Evolutionary conservation across 2,888 invertebrate species (phyloP).

Genomic region (Pinctada fucata): DNA sequence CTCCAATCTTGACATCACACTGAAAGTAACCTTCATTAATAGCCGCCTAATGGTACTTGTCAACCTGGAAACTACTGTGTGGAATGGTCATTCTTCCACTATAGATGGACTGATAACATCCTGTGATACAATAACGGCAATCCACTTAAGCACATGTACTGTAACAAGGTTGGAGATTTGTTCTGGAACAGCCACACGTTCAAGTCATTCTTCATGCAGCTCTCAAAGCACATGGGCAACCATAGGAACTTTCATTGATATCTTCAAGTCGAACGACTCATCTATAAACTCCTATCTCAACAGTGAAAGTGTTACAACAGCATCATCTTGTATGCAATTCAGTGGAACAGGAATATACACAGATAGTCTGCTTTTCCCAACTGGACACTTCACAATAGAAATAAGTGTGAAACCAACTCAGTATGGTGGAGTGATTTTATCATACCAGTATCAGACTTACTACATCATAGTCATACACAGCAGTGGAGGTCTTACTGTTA

Average conservation of each 20-base stretch:
- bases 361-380: conserved; percentile 44
- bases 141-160: conserved; percentile 42
- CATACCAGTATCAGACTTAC: conserved; percentile 41
- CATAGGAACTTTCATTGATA: conserved; percentile 38
- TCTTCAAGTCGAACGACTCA: conserved; percentile 32
- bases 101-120: conserved; percentile 48
- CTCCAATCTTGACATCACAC: conserved; percentile 31
- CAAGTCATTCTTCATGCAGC: conserved; percentile 44
- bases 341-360: conserved; percentile 49
- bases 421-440: conserved; percentile 51
- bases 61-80: conserved; percentile 39
- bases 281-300: conserved; percentile 39
- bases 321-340: conserved; percentile 50
- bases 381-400: conserved; percentile 54
- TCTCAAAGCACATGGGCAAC: conserved; percentile 40
- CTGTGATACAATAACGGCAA: conserved; percentile 45
- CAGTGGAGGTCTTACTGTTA: conserved; percentile 41
- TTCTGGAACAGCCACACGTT: conserved; percentile 25
- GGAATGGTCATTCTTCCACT: conserved; percentile 32
- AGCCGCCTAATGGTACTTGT: conserved; percentile 46
- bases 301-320: conserved; percentile 38
- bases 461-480: conserved; percentile 46
- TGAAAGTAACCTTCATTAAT: conserved; percentile 45
- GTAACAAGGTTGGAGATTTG: conserved; percentile 44
- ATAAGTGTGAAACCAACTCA: conserved; percentile 54